phyloP scores from a whole-genome alignment of 37 sponge, comb jelly and placozoan genomes.

The Corticium candelabrum region DNA sequence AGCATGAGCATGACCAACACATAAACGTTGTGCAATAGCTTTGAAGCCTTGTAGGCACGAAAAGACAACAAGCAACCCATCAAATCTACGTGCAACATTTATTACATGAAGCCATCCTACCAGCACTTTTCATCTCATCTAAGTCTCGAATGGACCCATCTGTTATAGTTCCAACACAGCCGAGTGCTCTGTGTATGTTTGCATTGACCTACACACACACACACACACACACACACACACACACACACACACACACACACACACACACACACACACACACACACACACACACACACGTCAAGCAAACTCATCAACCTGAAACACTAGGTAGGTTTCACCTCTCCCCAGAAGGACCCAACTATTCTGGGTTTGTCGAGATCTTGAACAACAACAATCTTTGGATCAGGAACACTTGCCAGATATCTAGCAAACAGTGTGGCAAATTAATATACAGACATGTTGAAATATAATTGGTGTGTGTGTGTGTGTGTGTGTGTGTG shows the following conservation, averaged over 20 bases:
- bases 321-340: no score
- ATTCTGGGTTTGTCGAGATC: slow-evolving; percentile 36
- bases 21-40: neutral
- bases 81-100: neutral
- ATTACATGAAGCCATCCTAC: no score
- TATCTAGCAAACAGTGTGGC: neutral
- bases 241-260: no score
- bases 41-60: neutral
- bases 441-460: neutral
- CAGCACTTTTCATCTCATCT: neutral
- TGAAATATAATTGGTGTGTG: no score
- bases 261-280: no score
- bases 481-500: neutral
- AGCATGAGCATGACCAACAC: neutral
- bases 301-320: no score
- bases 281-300: no score
- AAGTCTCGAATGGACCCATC: neutral
- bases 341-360: slow-evolving; percentile 27
- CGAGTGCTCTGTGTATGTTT: neutral
- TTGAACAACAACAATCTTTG: slow-evolving; percentile 35
- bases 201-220: neutral
- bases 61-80: neutral
- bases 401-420: slow-evolving; percentile 19
- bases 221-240: no score
- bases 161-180: neutral